Evolutionary conservation across 2,113 vertebrate genomes (phyloP).

Genomic region (Megaceryle torquata): DNA sequence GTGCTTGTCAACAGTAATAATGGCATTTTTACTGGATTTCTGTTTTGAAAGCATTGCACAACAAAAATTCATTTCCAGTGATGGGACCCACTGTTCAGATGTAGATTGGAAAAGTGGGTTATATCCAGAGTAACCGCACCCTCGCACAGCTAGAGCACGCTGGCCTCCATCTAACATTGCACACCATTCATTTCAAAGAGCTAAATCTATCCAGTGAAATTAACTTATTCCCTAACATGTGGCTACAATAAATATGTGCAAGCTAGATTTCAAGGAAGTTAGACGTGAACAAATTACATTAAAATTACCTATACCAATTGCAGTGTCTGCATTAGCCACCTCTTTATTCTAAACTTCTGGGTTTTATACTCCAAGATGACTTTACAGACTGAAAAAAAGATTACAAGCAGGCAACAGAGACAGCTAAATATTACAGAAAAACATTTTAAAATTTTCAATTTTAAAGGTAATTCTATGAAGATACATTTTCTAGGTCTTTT

Average conservation of each 20-base stretch:
- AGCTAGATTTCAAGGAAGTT: neutral
- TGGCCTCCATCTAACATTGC: neutral
- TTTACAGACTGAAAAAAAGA: neutral
- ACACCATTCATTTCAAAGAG: neutral
- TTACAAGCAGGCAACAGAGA: neutral
- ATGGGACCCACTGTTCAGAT: neutral
- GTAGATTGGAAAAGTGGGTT: neutral
- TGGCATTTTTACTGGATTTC: neutral
- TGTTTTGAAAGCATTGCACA: neutral
- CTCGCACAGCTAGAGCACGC: accelerated
- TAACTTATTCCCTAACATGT: neutral
- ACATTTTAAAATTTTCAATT: neutral
- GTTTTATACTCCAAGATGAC: neutral
- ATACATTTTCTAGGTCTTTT: neutral
- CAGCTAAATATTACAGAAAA: neutral
- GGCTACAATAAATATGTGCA: neutral
- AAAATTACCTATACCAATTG: neutral
- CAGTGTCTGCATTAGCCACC: neutral
- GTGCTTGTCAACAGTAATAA: neutral
- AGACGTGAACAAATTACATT: neutral
- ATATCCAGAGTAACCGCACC: neutral
- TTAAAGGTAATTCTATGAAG: neutral
- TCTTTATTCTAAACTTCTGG: neutral
- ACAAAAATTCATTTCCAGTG: neutral
- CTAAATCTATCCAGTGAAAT: neutral